These are phyloP conservation scores for Panthera leo DNA, from an alignment of 2,113 vertebrate genomes.

Conservation along the genomic window DNA sequence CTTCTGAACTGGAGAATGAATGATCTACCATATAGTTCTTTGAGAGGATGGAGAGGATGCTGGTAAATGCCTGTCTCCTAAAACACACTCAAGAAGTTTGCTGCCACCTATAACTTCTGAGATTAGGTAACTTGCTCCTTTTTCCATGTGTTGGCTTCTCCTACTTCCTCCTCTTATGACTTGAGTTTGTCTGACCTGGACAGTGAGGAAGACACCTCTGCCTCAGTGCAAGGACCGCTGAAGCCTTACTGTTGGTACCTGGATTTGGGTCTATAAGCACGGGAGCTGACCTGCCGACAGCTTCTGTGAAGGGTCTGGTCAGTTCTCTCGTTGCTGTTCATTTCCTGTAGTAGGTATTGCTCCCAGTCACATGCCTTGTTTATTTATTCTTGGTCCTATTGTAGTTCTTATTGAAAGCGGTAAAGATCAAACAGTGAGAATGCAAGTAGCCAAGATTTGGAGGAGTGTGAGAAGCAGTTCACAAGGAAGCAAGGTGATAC, in stretches of 20 bases:
- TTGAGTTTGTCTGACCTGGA: not conserved
- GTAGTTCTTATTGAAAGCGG: not conserved
- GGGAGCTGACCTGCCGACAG: not conserved
- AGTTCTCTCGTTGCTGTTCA: not conserved
- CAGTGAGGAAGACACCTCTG: not conserved
- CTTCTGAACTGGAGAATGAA: not conserved
- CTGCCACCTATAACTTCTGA: not conserved
- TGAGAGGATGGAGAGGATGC: not conserved
- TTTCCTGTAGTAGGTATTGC: not conserved
- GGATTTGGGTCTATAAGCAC: not conserved
- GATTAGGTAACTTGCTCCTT: accelerated
- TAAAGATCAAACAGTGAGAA: not conserved
- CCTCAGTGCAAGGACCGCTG: not conserved
- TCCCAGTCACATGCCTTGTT: not conserved
- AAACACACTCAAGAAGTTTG: not conserved
- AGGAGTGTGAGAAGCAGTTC: not conserved
- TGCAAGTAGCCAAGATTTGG: not conserved
- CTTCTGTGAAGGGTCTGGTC: not conserved
- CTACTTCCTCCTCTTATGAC: not conserved
- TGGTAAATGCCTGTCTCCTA: not conserved
- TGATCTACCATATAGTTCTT: not conserved
- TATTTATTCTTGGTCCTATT: not conserved
- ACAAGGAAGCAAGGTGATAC: not conserved
- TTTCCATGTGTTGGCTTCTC: not conserved
- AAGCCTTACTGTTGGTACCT: not conserved